Evolutionary conservation across 2,113 vertebrate genomes (phyloP).

Genomic region (Cyphomyrus discorhynchus): DNA sequence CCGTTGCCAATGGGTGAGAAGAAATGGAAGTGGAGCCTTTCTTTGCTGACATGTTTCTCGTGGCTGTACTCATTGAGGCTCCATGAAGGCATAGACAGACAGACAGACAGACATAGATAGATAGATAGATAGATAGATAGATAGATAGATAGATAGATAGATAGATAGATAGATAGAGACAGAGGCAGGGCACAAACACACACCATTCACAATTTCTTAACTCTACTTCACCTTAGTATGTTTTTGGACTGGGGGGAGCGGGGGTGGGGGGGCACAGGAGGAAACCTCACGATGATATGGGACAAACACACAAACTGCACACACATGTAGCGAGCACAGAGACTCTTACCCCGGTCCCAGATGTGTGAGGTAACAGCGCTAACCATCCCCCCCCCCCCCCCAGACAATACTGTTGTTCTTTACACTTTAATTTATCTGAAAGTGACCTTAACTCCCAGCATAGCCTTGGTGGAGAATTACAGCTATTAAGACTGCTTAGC

Average conservation of each 20-base stretch:
- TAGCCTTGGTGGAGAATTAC: slow-evolving; percentile 33
- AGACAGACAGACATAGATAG: background rate
- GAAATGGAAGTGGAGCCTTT: background rate
- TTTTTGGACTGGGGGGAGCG: background rate
- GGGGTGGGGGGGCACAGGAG: background rate
- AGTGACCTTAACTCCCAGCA: background rate
- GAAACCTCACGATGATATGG: background rate
- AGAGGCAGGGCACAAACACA: background rate
- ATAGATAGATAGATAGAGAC: background rate
- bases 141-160: background rate
- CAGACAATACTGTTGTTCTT: background rate
- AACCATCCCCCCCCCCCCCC: background rate
- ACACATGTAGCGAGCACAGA: background rate
- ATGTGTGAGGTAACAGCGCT: no score
- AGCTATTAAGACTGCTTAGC: slow-evolving; percentile 39
- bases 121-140: background rate
- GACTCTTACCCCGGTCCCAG: no score
- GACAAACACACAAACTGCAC: background rate
- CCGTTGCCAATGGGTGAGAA: background rate
- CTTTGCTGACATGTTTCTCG: background rate
- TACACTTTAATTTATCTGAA: background rate
- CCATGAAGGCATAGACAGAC: background rate
- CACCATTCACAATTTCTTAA: background rate
- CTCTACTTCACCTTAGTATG: background rate
- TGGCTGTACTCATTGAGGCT: background rate